These are phyloP conservation scores for Oncopodura yosiiana DNA, from an alignment of 1,140 invertebrate genomes.

Conservation along the genomic window DNA sequence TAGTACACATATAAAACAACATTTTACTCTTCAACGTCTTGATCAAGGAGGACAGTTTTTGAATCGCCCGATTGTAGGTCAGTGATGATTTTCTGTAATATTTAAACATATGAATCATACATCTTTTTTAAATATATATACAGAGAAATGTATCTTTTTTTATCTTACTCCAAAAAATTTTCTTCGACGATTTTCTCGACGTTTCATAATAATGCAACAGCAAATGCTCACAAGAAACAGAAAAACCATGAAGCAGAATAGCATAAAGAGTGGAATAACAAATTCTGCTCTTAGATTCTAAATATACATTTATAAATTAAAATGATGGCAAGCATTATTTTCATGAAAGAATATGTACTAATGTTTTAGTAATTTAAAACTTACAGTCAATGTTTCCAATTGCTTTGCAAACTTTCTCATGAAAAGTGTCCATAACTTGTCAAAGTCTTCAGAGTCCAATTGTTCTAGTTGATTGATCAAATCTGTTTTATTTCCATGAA, in stretches of 20 bases:
- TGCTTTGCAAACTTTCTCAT: constrained; percentile 1
- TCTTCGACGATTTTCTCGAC: constrained; percentile 19
- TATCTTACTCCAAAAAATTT: constrained; percentile 28
- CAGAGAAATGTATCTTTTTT: background rate
- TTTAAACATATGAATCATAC: background rate
- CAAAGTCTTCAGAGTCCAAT: background rate
- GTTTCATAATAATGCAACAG: constrained; percentile 27
- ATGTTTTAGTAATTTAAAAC: background rate
- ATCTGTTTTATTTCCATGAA: background rate
- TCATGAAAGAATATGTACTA: background rate
- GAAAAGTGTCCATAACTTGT: background rate
- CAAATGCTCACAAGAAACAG: constrained; percentile 24
- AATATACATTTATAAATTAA: background rate
- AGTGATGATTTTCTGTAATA: constrained; percentile 30
- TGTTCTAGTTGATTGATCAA: background rate
- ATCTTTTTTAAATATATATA: background rate
- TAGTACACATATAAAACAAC: too few relatives aligned
- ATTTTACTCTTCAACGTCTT: constrained; percentile 27
- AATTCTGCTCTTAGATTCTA: constrained; percentile 25
- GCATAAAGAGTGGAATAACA: constrained; percentile 28
- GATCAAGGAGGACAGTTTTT: constrained; percentile 21
- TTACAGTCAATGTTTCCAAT: constrained; percentile 12
- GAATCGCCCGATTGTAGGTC: constrained; percentile 31
- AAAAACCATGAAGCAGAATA: constrained; percentile 16
- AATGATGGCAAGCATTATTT: background rate